Base-by-base conservation (phyloP, 2,113 vertebrate genomes). In the Noturus placidus region DNA sequence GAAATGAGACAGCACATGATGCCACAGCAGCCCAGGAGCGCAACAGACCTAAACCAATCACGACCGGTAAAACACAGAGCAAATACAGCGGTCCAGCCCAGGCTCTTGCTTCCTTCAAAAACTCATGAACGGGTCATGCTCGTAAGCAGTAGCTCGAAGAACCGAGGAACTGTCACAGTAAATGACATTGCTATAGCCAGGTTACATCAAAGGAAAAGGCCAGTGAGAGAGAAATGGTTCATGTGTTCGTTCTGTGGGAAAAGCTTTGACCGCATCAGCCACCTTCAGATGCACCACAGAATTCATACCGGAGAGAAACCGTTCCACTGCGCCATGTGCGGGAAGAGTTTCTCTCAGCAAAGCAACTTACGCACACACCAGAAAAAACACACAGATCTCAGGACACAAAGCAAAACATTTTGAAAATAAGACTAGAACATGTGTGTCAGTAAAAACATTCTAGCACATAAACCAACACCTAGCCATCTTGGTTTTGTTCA, bases 161-260 rank as follows among this genome's bases (percentile, higher is more conserved):
- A 74, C 87, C 87, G 90, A 27, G 85, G 90, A 1, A 19, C 61
- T 8, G 88, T 93, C n/a, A 72, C 90, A 27, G 25, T 91, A 0
- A 90, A 91, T 0, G 91, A 92, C 14, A 84, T 88, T 0, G 87
- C 91, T 82, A 10, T 90, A 61, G 89, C 91, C 15, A 93, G 92
- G 56, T 70, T 87, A 30, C 50, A 38, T 38, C 89, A 76, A 0
- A 87, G 85, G 33, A 90, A 88, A 0, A 86, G 87, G 2, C 86
- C 88, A 8, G 88, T 92, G 0, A 92, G 90, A 77, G 95, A 96
- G 86, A 95, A 95, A 38, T 95, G 95, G 93, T 96, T 93, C 90
- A 95, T 95, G 72, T 96, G 95, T 65, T 93, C 93, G 0, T 95
- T 93, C 90, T 96, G 95, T 0, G 95, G 95, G 30, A 96, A 96